A percentile compares a stretch with the other conserved stretches of the same genome.
Conservation (phyloP, 2,797 vertebrate species). For the Takifugu rubripes region DNA sequence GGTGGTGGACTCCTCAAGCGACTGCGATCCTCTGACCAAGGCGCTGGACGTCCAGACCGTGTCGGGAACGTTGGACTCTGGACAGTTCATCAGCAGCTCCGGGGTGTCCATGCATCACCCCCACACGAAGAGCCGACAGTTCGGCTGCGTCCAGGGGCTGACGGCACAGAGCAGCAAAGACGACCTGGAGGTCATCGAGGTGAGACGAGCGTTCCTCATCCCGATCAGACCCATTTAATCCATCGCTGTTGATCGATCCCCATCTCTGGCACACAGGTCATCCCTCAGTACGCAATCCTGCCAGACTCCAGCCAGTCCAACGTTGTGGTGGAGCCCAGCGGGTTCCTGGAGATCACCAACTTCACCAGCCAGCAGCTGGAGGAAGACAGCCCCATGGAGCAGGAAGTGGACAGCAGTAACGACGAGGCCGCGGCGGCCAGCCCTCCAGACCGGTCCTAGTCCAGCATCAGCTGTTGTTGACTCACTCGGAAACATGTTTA, state of each 20-base stretch:
- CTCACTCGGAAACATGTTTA: not conserved
- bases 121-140: conserved; percentile 68
- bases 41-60: conserved; percentile 56
- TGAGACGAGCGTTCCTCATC: conserved; percentile 17
- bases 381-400: conserved; percentile 90
- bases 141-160: conserved; percentile 84
- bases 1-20: conserved; percentile 85
- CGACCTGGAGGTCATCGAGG: conserved; percentile 78
- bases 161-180: conserved; percentile 73
- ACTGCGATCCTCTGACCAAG: conserved; percentile 75
- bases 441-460: conserved; percentile 49
- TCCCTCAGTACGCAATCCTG: conserved; percentile 95
- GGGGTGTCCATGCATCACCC: conserved; percentile 54
- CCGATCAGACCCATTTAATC: not conserved
- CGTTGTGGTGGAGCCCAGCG: conserved; percentile 97
- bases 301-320: conserved; percentile 96
- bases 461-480: not conserved
- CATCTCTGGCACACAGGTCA: conserved; percentile 75
- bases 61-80: conserved; percentile 55
- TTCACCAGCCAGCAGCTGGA: conserved; percentile 97
- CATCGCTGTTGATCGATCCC: not conserved
- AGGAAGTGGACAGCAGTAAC: conserved; percentile 91
- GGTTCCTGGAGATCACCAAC: conserved; percentile 95
- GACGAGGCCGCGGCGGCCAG: conserved; percentile 62
- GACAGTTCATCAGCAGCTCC: conserved; percentile 78